Evolutionary conservation across 2,797 vertebrate genomes (phyloP), one percentile per base, ranked within the genome.

Genomic region (Tinamus major): DNA sequence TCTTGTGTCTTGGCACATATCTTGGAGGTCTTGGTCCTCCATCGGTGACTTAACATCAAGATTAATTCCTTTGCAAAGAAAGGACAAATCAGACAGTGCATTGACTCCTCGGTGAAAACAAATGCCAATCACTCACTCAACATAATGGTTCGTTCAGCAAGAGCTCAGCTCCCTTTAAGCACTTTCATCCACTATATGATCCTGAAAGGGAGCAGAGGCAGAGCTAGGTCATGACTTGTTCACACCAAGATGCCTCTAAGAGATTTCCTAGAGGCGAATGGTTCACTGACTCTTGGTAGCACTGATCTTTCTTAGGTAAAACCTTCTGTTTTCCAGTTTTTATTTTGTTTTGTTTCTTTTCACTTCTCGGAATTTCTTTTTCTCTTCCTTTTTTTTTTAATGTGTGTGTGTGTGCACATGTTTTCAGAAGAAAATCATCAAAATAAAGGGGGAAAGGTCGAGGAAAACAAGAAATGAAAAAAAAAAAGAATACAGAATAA

Each of bases 31-130:
- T 16, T 46, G n/a, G 59, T 5, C 37, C 4, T 4, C 58, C 10
- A 13, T 26, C 8, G 41, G 41, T 33, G 27, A 29, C 23, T 46
- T 31, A 24, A 14, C 24, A 33, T 13, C 35, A 8, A 23, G 33
- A 17, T 17, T 35, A 31, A 29, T 29, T 29, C 42, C 41, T 27
- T 37, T 13, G 44, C 37, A 10, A 49, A 44, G 49, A 26, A 15
- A 27, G 15, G 23, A 26, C 8, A 21, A 37, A 19, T 14, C 3
- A 9, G 13, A 56, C 19, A 13, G 2, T 6, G 1, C 5, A 20
- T 9, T 39, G 59, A 41, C 8, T 3, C 20, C 58, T 44, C n/a
- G 51, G 4, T 37, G 33, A 27, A 35, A 51, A 7, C 35, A 53
- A 8, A 7, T 39, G 53, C 41, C 62, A 13, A 29, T 13, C 35